phyloP scores from a whole-genome alignment of 92 coral and sea anemone species.

The Desmophyllum pertusum region DNA sequence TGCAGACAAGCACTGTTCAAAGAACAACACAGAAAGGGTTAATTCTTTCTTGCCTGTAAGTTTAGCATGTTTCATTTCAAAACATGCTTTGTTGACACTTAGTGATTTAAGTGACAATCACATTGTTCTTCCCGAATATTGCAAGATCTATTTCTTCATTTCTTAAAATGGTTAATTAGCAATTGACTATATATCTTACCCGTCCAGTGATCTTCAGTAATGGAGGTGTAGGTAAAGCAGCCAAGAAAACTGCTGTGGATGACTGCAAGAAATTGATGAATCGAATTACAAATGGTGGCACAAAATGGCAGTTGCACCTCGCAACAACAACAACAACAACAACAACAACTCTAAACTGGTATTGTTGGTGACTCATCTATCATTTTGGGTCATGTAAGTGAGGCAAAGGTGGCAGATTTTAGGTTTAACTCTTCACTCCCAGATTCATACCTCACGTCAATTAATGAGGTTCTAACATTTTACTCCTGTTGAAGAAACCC shows the following conservation, averaged over 20 bases:
- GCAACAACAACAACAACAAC: not conserved
- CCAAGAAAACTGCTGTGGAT: constrained; percentile 88
- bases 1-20: constrained; percentile 69
- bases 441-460: too few relatives aligned
- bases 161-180: not conserved
- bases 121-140: not conserved
- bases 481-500: too few relatives aligned
- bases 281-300: not conserved
- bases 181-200: constrained; percentile 44
- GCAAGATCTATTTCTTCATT: too few relatives aligned
- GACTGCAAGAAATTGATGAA: constrained; percentile 58
- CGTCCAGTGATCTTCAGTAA: constrained; percentile 86
- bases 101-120: not conserved
- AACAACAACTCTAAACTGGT: not conserved
- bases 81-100: not conserved
- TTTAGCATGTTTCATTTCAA: not conserved
- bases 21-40: not conserved
- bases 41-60: not conserved
- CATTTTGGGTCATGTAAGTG: too few relatives aligned
- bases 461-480: too few relatives aligned
- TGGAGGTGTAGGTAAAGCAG: constrained; percentile 89
- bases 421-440: too few relatives aligned
- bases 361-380: not conserved
- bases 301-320: not conserved
- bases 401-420: too few relatives aligned